Conservation (phyloP, 2,888 invertebrate genomes). For the Tuberolachnus salignus region DNA sequence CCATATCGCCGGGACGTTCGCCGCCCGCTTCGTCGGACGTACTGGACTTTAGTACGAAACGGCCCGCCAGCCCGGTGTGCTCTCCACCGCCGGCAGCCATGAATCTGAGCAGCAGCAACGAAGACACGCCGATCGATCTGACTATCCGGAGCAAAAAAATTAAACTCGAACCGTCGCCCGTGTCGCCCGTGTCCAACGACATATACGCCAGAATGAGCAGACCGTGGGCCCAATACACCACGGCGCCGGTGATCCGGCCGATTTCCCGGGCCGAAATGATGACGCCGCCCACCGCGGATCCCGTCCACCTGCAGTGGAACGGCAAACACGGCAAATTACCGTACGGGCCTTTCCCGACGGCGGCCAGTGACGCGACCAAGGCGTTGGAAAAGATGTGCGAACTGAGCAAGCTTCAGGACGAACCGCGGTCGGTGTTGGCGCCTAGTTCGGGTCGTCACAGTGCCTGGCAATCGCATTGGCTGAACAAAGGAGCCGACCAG, state of each 20-base stretch:
- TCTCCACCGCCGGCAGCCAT: slow-evolving; percentile 70
- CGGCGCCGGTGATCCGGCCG: slow-evolving; percentile 30
- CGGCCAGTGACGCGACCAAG: slow-evolving; percentile 79
- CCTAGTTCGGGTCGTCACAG: slow-evolving; percentile 73
- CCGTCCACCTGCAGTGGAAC: slow-evolving; percentile 19
- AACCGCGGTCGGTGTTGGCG: slow-evolving; percentile 71
- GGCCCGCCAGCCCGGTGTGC: slow-evolving; percentile 63
- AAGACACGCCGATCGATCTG: slow-evolving; percentile 61
- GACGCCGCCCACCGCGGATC: slow-evolving; percentile 69
- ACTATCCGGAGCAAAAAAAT: slow-evolving; percentile 59
- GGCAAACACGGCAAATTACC: slow-evolving; percentile 66
- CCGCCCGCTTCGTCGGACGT: slow-evolving; percentile 62
- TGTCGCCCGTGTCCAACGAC: slow-evolving; percentile 60
- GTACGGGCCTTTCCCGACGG: slow-evolving; percentile 57
- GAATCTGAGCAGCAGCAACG: slow-evolving; percentile 74
- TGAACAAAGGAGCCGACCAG: slow-evolving; percentile 93
- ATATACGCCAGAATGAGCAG: slow-evolving; percentile 41
- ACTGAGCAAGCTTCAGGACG: slow-evolving; percentile 79
- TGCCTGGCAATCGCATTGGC: slow-evolving; percentile 97
- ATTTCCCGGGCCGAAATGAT: slow-evolving; percentile 50
- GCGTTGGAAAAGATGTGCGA: slow-evolving; percentile 91
- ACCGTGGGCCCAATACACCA: slow-evolving; percentile 41
- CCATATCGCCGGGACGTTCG: slow-evolving; percentile 62
- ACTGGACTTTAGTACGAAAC: slow-evolving; percentile 82
- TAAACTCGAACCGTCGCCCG: slow-evolving; percentile 66